These are phyloP conservation scores for Drosophila novamexicana DNA, from an alignment of 1,140 invertebrate genomes.

Conservation along the genomic window DNA sequence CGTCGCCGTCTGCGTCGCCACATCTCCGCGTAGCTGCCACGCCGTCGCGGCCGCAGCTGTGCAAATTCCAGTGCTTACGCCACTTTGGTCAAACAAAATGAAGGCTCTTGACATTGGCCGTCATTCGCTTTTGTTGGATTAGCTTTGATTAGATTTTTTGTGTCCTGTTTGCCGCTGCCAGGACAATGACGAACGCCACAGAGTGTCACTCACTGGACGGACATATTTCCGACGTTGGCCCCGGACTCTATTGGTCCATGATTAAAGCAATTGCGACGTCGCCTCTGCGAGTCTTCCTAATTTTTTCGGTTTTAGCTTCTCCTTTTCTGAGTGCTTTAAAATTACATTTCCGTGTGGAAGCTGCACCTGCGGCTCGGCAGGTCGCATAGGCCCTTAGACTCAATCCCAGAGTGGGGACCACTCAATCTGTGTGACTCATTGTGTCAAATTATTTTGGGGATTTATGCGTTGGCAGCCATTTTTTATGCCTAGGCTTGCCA, in stretches of 20 bases:
- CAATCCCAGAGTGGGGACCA: constrained; percentile 61
- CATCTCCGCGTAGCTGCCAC: constrained; percentile 33
- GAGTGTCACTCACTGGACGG: constrained; percentile 61
- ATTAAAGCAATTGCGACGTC: constrained; percentile 61
- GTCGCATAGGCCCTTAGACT: constrained; percentile 21
- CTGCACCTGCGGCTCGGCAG: constrained; percentile 68
- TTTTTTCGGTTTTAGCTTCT: constrained; percentile 48
- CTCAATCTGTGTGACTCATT: constrained; percentile 82
- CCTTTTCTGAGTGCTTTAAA: constrained; percentile 68
- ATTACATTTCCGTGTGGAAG: constrained; percentile 79
- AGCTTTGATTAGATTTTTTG: constrained; percentile 83
- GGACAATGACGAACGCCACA: constrained; percentile 37
- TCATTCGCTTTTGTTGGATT: constrained; percentile 81
- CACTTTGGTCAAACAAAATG: constrained; percentile 76
- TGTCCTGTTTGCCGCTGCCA: constrained; percentile 50
- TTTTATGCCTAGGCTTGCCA: constrained; percentile 44
- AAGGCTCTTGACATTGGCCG: constrained; percentile 69
- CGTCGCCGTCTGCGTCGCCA: constrained; percentile 12
- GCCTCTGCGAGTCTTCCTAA: constrained; percentile 41
- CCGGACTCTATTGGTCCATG: constrained; percentile 68
- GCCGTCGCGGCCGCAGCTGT: constrained; percentile 53
- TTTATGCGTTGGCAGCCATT: constrained; percentile 79
- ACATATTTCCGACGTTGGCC: constrained; percentile 28
- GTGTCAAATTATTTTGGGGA: constrained; percentile 82
- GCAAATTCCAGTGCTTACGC: constrained; percentile 76